Evolutionary conservation across 2,888 invertebrate genomes (phyloP), one percentile per base, ranked within the genome.

Genomic region (Aspidiotus rigidus): DNA sequence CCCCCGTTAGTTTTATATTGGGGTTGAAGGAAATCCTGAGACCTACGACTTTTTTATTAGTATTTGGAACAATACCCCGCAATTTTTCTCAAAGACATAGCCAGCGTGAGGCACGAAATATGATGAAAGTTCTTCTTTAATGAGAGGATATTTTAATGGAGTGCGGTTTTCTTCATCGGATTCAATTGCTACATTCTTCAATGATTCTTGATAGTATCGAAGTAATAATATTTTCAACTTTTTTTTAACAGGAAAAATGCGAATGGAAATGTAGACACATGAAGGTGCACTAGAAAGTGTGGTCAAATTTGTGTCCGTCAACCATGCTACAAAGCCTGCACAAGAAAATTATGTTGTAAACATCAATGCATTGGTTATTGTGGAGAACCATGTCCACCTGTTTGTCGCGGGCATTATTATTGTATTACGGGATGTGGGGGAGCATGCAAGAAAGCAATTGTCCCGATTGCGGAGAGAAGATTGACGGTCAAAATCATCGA

Each of bases 351-450:
- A 57, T 15, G 56, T 17, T 73, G 73, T 59, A 55, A 67, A 5
- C 73, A 73, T 59, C n/a, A 17, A 6, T 73, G 73, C 66, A 71
- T 72, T 56, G 73, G 73, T 11, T 73, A 70, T 57, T 74, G 73
- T 72, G 72, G 73, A 13, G 73, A 73, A 62, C 73, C 72, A 7
- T 73, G 73, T 55, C 72, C 73, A 15, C 77, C 77, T 42, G 74
- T 83, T 64, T 88, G 88, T 78, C 77, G 87, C 73, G 86, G 86
- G 0, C 88, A 88, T 76, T 75, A 80, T 49, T 88, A 87, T 76
- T 82, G 81, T 44, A 86, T 88, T 71, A 82, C 80, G 0, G 84
- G 85, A 3, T 88, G 88, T 75, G 87, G 87, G 7, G 85, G 86
- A 7, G 86, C 87, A 83, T 79, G 79, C 72, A 79, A 74, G 74